Conservation (phyloP, 2,113 vertebrate species). For the Hippocampus mohnikei region DNA sequence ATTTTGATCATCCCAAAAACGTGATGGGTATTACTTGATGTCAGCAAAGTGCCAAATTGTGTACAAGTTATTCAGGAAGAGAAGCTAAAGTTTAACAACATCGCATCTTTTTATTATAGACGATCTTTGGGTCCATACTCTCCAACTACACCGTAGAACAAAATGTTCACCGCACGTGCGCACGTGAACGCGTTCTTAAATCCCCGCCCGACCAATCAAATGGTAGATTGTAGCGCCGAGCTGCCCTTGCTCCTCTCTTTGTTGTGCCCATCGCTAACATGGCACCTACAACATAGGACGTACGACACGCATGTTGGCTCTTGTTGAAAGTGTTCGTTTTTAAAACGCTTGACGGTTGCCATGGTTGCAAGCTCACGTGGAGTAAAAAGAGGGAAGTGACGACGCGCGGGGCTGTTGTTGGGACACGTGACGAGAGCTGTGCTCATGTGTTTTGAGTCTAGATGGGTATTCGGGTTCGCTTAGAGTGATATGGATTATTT, state of each 20-base stretch:
- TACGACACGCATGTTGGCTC: not conserved
- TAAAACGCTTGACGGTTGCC: conserved; percentile 61
- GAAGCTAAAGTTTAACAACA: not conserved
- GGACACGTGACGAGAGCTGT: conserved; percentile 72
- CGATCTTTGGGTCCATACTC: conserved; percentile 9
- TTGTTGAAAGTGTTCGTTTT: conserved; percentile 9
- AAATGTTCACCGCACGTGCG: conserved; percentile 62
- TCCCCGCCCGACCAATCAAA: conserved; percentile 52
- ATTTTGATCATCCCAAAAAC: too few species aligned
- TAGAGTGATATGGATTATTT: not conserved
- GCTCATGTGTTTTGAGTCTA: conserved; percentile 74
- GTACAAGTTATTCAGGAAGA: too few species aligned
- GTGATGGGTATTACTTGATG: too few species aligned
- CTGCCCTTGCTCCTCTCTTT: conserved; percentile 1
- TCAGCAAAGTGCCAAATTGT: not conserved
- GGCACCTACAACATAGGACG: not conserved
- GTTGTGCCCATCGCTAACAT: not conserved
- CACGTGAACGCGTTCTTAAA: conserved; percentile 44
- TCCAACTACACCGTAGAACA: conserved; percentile 36
- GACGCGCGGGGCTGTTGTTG: conserved; percentile 56
- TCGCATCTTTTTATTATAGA: not conserved
- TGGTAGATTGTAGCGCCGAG: not conserved
- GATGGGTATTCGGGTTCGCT: not conserved
- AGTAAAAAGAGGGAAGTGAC: conserved; percentile 59
- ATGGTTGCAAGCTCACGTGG: conserved; percentile 63